Evolutionary conservation across 2,888 invertebrate genomes (phyloP), one percentile per base, ranked within the genome.

Genomic region (Slavum lentiscoides): DNA sequence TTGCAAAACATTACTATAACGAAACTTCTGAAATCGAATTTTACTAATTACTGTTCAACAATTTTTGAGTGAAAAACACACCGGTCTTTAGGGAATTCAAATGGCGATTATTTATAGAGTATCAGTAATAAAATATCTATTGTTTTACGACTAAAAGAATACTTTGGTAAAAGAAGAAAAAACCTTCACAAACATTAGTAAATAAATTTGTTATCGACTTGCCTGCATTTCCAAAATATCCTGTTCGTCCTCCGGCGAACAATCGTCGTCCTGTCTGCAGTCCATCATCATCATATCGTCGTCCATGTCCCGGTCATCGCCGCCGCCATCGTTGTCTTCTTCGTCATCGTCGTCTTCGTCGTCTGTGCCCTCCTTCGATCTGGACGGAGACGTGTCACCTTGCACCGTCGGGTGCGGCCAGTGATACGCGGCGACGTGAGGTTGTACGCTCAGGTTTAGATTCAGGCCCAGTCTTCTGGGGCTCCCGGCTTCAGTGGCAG

Each of bases 211-310:
- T 19, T n/a, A 19, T 55, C 0, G n/a, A 43, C 43, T 62, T 11
- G 64, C 77, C 77, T 80, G 77, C 77, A 80, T 80, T 70, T 80
- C 77, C 23, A 80, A 43, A 62, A 80, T 80, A 15, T 80, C 77
- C 19, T 80, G 70, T 9, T 80, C 77, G 11, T 80, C 77, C 23
- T 80, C 77, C 19, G 77, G 70, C 2, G 77, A 70, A 64, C 77
- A 80, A 19, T 80, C 77, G 19, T 64, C 77, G 6, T 80, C 77
- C 39, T 13, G 49, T 49, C 70, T 49, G 5, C 77, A 55, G 62
- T 55, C 77, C 55, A 19, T 70, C 8, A 3, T 37, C 59, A 30
- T 76, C 76, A 8, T 9, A 7, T 43, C 43, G 43, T 43, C 43
- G 7, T 43, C 43, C 43, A 30, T 15, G 15, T 66, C 37, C 4